Evolutionary conservation across 92 coral and sea anemone genomes (phyloP).

Genomic region (Porites divaricata): DNA sequence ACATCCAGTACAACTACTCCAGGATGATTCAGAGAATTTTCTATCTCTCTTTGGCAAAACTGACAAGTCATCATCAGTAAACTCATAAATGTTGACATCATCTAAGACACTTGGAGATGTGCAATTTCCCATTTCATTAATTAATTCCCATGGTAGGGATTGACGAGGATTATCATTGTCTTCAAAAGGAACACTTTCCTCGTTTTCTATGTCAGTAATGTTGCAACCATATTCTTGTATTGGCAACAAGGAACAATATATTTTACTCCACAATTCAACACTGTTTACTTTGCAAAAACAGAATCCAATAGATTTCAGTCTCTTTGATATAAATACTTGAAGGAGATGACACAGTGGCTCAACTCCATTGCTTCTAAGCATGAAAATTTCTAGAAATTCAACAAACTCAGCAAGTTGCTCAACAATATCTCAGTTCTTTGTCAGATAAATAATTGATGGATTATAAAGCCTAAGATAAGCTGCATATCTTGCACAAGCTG

Average conservation of each 20-base stretch:
- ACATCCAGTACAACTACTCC: not conserved
- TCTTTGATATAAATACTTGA: slow-evolving; percentile 19
- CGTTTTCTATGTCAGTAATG: not conserved
- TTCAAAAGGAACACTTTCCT: not conserved
- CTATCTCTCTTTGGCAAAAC: not conserved
- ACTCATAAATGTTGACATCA: slow-evolving; percentile 30
- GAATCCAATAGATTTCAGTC: slow-evolving; percentile 36
- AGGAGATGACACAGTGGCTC: slow-evolving; percentile 25
- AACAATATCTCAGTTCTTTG: slow-evolving; percentile 17
- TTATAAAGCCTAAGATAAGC: slow-evolving; percentile 32
- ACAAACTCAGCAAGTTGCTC: slow-evolving; percentile 19
- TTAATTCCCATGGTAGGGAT: not conserved
- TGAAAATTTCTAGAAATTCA: slow-evolving; percentile 41
- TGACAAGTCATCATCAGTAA: not conserved
- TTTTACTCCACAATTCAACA: slow-evolving; percentile 18
- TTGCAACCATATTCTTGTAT: not conserved
- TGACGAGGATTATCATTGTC: not conserved
- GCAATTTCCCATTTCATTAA: not conserved
- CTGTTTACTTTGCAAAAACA: slow-evolving; percentile 32
- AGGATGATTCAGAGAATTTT: not conserved
- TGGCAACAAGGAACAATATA: slow-evolving; percentile 1
- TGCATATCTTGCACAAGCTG: slow-evolving; percentile 30
- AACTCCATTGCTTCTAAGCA: slow-evolving; percentile 29
- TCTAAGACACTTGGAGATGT: not conserved
- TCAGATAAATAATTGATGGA: slow-evolving; percentile 7